Evolutionary conservation across 2,888 invertebrate genomes (phyloP), one percentile per base, ranked within the genome.

Genomic region (Drosophila trichaetosa): DNA sequence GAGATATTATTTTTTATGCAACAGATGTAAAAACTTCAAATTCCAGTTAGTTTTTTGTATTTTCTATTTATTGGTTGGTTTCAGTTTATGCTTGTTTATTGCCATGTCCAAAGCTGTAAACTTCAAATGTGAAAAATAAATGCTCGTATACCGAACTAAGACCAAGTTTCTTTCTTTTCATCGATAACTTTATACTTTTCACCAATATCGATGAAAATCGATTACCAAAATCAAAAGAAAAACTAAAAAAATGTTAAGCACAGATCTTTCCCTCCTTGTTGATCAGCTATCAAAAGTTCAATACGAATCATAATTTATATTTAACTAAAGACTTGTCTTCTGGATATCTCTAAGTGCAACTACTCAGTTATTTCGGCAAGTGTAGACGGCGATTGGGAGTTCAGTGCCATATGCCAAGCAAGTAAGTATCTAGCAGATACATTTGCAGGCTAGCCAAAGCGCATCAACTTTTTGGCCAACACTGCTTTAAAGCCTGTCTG

Each of bases 371-470:
- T 24, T 34, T 34, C 16, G 24, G 6, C 5, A 18, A 54, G 54
- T 54, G 54, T 36, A 36, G 54, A 21, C 53, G 24, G 16, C 16
- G 8, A 53, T 33, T 53, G 34, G 10, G 24, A 24, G 53, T 34
- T 53, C 24, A 53, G 5, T 34, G 36, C 6, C 24, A 24, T 24
- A 16, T 3, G 34, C 24, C 54, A 54, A 4, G 16, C 24, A 36
- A 38, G 54, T 27, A 46, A 69, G 59, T 69, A 59, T 59, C 69
- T 69, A 52, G 59, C 59, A 69, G 70, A 69, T 69, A 69, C 53
- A 58, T 69, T 69, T 52, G 42, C 40, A 29, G 24, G 33, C 68
- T 36, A 34, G 51, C 57, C 42, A 46, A n/a, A 54, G 33, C 54
- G 5, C 69, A 69, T 59, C 53, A 69, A 53, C 69, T 68, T 58